A percentile compares a stretch with the other conserved stretches of the same genome.
These are phyloP conservation scores for Eulithis testata DNA, from an alignment of 2,888 invertebrate species.

Conservation along the genomic window DNA sequence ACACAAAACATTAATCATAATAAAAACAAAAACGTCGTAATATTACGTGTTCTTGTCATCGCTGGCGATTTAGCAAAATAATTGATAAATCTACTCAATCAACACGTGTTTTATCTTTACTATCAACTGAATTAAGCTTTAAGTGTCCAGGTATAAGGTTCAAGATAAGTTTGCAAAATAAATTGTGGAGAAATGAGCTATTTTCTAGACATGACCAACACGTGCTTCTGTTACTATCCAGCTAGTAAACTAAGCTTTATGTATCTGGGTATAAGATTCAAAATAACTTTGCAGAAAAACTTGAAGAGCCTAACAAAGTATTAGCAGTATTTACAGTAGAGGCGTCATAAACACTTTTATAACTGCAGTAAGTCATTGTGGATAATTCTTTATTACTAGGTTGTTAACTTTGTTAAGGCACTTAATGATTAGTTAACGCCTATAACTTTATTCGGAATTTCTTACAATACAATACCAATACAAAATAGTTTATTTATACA, in stretches of 20 bases:
- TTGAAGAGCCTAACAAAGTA: slow-evolving; percentile 48
- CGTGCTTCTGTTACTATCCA: slow-evolving; percentile 4
- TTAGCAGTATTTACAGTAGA: slow-evolving; percentile 59
- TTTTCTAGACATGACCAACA: neutral
- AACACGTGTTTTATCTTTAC: neutral
- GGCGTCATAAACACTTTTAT: slow-evolving; percentile 61
- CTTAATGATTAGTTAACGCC: slow-evolving; percentile 2
- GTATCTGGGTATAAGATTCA: slow-evolving; percentile 17
- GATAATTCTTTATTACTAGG: slow-evolving; percentile 32
- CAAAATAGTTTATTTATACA: too few species aligned
- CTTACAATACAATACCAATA: too few species aligned
- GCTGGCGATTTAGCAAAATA: slow-evolving; percentile 33
- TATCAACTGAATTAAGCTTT: neutral
- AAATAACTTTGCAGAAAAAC: slow-evolving; percentile 9
- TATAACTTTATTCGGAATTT: neutral
- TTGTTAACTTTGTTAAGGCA: neutral
- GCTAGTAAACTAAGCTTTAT: slow-evolving; percentile 14
- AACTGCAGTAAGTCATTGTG: slow-evolving; percentile 46
- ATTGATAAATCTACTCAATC: slow-evolving; percentile 22
- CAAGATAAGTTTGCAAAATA: neutral
- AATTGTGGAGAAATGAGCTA: slow-evolving; percentile 1
- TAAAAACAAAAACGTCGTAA: slow-evolving; percentile 8
- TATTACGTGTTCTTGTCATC: slow-evolving; percentile 23
- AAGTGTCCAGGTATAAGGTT: neutral
- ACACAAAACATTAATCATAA: slow-evolving; percentile 11